A percentile compares a stretch with the other conserved stretches of the same genome.
phyloP scores from a whole-genome alignment of 1,140 invertebrate species.

The Brachionus plicatilis region DNA sequence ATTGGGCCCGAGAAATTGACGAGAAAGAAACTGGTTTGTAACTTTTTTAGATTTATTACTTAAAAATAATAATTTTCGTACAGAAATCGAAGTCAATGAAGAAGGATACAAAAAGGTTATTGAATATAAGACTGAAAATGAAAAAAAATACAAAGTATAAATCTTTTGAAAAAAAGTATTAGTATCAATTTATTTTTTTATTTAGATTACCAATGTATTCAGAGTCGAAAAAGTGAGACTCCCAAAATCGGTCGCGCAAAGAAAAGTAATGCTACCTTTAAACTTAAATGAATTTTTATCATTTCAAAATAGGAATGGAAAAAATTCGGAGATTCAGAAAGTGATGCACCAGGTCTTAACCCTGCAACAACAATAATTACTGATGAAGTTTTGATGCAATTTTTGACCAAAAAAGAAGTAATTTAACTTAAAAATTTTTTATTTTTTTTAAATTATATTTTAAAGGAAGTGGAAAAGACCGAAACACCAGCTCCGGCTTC shows the following conservation, averaged over 20 bases:
- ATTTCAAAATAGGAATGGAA: neutral
- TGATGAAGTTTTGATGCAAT: slow-evolving; percentile 39
- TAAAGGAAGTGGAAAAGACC: slow-evolving; percentile 71
- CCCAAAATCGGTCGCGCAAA: slow-evolving; percentile 27
- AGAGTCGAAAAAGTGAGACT: slow-evolving; percentile 33
- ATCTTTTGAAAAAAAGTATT: neutral
- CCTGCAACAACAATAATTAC: slow-evolving; percentile 29
- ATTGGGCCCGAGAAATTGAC: slow-evolving; percentile 36
- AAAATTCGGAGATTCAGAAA: slow-evolving; percentile 36
- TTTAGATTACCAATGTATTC: slow-evolving; percentile 31
- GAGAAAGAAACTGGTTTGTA: slow-evolving; percentile 9
- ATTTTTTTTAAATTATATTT: neutral
- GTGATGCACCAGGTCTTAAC: slow-evolving; percentile 29
- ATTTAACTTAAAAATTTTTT: neutral
- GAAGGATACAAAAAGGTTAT: slow-evolving; percentile 32
- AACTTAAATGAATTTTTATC: neutral
- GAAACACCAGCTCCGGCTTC: slow-evolving; percentile 71
- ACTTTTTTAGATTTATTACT: neutral
- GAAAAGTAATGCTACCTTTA: slow-evolving; percentile 6
- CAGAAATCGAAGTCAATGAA: slow-evolving; percentile 19
- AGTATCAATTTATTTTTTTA: neutral
- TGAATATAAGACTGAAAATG: slow-evolving; percentile 28
- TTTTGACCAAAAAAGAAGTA: slow-evolving; percentile 35
- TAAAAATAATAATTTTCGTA: neutral
- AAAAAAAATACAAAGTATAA: slow-evolving; percentile 28